Evolutionary conservation across 2,113 vertebrate species (phyloP).

Genomic region (Phrynocephalus versicolor): DNA sequence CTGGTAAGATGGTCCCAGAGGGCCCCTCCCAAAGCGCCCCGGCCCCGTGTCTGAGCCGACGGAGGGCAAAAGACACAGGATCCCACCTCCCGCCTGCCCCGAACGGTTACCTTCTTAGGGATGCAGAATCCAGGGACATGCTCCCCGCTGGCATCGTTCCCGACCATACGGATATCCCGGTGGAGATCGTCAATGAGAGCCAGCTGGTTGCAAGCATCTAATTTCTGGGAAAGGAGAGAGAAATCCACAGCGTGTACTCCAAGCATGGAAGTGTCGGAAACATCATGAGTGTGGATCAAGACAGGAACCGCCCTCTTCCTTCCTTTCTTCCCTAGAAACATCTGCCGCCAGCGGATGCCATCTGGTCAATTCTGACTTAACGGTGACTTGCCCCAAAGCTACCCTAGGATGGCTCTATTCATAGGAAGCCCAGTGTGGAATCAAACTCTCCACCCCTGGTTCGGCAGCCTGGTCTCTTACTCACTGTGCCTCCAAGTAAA

Average conservation of each 20-base stretch:
- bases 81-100: background rate
- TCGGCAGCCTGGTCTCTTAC: too few species aligned
- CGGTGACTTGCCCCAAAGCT: too few species aligned
- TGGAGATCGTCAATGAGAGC: slow-evolving; percentile 95
- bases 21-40: too few species aligned
- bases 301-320: background rate
- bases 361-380: too few species aligned
- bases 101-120: slow-evolving; percentile 89
- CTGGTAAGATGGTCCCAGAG: too few species aligned
- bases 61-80: too few species aligned
- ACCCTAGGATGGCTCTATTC: too few species aligned
- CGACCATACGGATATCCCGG: slow-evolving; percentile 87
- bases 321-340: background rate
- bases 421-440: too few species aligned
- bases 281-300: background rate
- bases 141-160: slow-evolving; percentile 88
- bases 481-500: too few species aligned
- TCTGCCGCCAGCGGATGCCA: too few species aligned
- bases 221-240: slow-evolving; percentile 77
- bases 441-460: too few species aligned
- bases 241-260: background rate
- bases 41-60: too few species aligned
- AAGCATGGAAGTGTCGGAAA: background rate
- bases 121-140: slow-evolving; percentile 96
- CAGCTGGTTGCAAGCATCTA: slow-evolving; percentile 95